Percentiles rank a stretch among this genome's conserved stretches.
phyloP scores from a whole-genome alignment of 2,113 vertebrate genomes.

The Puntigrus tetrazona region DNA sequence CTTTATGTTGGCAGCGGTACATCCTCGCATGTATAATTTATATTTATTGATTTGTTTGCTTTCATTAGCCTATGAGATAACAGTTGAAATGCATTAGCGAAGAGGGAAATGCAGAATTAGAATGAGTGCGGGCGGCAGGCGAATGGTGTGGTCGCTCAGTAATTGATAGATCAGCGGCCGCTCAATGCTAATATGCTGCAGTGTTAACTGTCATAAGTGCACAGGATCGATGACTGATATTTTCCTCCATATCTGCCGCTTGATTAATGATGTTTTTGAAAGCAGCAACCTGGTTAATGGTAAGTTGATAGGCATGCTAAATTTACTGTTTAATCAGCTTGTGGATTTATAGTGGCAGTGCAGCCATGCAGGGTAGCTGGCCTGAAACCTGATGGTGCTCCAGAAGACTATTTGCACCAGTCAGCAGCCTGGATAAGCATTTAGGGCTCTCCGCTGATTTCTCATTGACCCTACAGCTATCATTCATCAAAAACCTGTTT shows the following conservation, averaged over 20 bases:
- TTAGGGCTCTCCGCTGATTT: conserved; percentile 79
- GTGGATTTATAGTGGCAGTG: conserved; percentile 80
- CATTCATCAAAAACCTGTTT: conserved; percentile 70
- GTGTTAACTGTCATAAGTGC: conserved; percentile 99
- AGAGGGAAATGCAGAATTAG: conserved; percentile 98
- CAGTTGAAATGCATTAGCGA: conserved; percentile 98
- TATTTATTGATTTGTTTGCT: conserved; percentile 99
- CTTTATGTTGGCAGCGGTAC: conserved; percentile 99
- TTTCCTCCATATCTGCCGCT: conserved; percentile 87
- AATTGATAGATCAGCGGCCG: conserved; percentile 98
- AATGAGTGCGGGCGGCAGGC: conserved; percentile 75
- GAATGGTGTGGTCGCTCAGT: conserved; percentile 76
- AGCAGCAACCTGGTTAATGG: conserved; percentile 88
- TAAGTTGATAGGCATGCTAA: conserved; percentile 92
- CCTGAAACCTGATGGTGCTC: conserved; percentile 78
- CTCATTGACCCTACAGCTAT: conserved; percentile 78
- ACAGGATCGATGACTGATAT: conserved; percentile 96
- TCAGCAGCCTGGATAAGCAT: conserved; percentile 81
- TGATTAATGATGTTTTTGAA: conserved; percentile 98
- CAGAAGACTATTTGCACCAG: conserved; percentile 78
- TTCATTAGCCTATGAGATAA: conserved; percentile 99
- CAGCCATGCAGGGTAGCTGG: conserved; percentile 64
- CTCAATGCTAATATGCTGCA: conserved; percentile 96
- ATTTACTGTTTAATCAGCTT: conserved; percentile 99
- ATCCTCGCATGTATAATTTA: conserved; percentile 99